Evolutionary conservation across 2,888 invertebrate genomes (phyloP), one percentile per base, ranked within the genome.

Genomic region (Synergus gifuensis): DNA sequence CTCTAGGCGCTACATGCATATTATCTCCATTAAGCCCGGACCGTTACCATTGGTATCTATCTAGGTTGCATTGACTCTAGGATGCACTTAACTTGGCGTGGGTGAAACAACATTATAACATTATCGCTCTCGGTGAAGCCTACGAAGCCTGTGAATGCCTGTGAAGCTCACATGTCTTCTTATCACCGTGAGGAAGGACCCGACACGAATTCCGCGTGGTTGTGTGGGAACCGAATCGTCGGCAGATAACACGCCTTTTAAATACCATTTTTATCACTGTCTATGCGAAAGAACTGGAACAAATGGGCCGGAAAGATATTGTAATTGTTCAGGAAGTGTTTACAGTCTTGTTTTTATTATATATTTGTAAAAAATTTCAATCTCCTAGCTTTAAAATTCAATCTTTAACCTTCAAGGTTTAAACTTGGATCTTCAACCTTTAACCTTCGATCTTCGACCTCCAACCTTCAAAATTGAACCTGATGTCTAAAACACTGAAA

Each of bases 131-230:
- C 36, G 36, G 36, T 36, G 36, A 36, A 36, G 36, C 36, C 36
- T 36, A 36, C 77, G 77, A 82, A 78, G 80, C 81, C 28, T 28
- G 28, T 28, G 28, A 28, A 28, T 28, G 28, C 28, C 16, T 76
- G 64, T 78, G 77, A 82, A 78, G 80, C 81, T 76, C 79, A 73
- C 79, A 66, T 76, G 67, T 78, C 54, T 76, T 73, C 7, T 63
- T 63, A 62, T 82, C 86, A 86, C 86, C 86, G 78, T 67, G 76
- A 58, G 80, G 80, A 87, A 84, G 85, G 83, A 84, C 84, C 44
- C 81, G 81, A 46, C 78, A 79, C 60, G 73, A 82, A 80, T 84
- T 81, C 66, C 77, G 42, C 42, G 76, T 77, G 40, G 18, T 64
- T 28, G 77, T 82, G 81, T 81, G 82, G 36, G 36, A 79, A 66